phyloP scores from a whole-genome alignment of 2,113 vertebrate genomes.

The Barnardius zonarius region DNA sequence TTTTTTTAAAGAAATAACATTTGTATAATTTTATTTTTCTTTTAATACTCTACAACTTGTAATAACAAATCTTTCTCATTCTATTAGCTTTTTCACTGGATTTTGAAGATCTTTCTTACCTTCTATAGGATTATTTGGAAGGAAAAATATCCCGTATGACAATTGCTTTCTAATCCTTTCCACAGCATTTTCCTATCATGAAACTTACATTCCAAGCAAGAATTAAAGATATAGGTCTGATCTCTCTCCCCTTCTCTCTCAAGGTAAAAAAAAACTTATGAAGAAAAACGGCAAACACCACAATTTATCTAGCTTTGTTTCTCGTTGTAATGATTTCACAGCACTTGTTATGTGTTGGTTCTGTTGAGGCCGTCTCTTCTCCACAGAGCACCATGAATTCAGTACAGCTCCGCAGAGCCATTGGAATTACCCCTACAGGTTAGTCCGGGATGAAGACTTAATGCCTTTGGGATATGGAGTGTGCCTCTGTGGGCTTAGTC shows the following conservation, averaged over 20 bases:
- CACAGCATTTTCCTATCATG: background rate
- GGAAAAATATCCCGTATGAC: background rate
- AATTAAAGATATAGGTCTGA: background rate
- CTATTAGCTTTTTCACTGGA: background rate
- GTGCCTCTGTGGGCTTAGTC: background rate
- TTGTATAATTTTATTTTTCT: background rate
- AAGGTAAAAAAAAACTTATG: background rate
- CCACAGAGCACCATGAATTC: background rate
- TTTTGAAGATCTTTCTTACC: background rate
- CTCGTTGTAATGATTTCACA: background rate
- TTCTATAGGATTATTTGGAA: background rate
- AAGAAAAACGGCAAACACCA: background rate
- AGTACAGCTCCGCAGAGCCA: background rate
- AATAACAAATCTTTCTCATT: background rate
- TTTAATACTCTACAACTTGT: background rate
- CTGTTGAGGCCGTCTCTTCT: background rate
- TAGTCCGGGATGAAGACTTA: background rate
- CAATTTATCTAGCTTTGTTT: background rate
- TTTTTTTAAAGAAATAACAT: background rate
- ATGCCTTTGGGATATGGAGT: background rate
- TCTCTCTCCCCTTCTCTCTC: background rate
- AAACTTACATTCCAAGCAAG: background rate
- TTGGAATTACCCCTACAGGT: background rate
- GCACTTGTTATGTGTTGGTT: background rate
- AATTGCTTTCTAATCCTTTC: background rate